phyloP scores from a whole-genome alignment of 2,113 vertebrate species.

The Otus sunia region DNA sequence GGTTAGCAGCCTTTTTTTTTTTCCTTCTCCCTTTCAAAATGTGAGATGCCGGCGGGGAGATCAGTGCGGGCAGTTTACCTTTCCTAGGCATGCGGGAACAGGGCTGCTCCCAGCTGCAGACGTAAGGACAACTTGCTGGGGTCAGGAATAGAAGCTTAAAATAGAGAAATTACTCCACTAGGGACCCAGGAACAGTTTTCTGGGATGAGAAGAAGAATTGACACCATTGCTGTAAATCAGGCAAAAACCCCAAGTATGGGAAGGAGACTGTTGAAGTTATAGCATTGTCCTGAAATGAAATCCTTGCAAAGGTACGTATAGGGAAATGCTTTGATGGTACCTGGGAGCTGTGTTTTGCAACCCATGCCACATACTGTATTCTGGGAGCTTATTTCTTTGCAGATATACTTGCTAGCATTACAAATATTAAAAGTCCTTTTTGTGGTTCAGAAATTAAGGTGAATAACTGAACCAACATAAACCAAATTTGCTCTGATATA shows the following conservation, averaged over 20 bases:
- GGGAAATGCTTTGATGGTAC: background rate
- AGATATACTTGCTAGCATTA: background rate
- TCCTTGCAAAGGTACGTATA: fast-evolving
- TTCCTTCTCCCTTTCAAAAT: background rate
- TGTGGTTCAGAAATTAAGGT: background rate
- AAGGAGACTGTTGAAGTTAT: background rate
- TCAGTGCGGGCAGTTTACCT: fast-evolving
- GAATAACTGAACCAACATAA: background rate
- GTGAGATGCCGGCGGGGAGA: fast-evolving
- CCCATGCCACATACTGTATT: background rate
- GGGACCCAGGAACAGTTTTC: background rate
- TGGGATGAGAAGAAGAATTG: background rate
- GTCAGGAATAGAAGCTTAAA: background rate
- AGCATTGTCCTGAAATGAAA: background rate
- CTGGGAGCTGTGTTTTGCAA: background rate
- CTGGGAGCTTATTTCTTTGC: background rate
- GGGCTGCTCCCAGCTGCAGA: background rate
- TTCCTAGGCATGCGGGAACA: background rate
- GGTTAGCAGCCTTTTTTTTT: background rate
- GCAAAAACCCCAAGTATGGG: background rate
- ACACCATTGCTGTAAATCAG: background rate
- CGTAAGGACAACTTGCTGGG: fast-evolving
- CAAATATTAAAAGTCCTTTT: background rate
- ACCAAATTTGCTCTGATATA: background rate
- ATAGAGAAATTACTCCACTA: background rate